These are phyloP conservation scores for Cephus spinipes DNA, from an alignment of 2,888 invertebrate genomes.

Conservation along the genomic window DNA sequence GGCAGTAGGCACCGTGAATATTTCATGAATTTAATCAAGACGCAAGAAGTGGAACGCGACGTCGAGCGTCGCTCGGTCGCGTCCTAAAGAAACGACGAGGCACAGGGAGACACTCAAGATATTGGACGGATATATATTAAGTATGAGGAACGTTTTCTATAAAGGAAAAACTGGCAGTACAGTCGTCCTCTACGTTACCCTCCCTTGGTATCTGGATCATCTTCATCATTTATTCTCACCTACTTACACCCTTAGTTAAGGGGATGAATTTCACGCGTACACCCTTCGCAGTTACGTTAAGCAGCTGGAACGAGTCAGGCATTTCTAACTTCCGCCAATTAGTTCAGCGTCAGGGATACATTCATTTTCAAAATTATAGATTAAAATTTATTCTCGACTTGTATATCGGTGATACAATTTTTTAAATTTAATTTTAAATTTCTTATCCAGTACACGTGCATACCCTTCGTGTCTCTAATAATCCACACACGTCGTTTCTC, in stretches of 20 bases:
- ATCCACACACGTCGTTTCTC: not conserved
- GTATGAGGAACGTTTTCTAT: not conserved
- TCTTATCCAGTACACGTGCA: not conserved
- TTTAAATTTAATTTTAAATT: not conserved
- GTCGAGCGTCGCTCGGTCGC: slow-evolving; percentile 8
- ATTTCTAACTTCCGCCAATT: not conserved
- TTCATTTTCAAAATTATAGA: not conserved
- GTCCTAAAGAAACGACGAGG: not conserved
- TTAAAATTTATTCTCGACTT: not conserved
- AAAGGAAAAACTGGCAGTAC: not conserved
- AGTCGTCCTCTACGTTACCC: not conserved
- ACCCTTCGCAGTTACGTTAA: slow-evolving; percentile 20
- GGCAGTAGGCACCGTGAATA: slow-evolving; percentile 17
- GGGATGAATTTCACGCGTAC: slow-evolving; percentile 20
- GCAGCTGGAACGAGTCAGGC: not conserved
- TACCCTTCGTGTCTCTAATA: not conserved
- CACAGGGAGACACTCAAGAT: not conserved
- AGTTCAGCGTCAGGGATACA: not conserved
- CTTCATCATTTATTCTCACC: not conserved
- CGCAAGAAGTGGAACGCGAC: not conserved
- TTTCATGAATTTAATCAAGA: slow-evolving; percentile 36
- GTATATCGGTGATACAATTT: no score
- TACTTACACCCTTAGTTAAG: not conserved
- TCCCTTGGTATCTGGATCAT: not conserved
- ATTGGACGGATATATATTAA: not conserved